Conservation (phyloP, 2,797 vertebrate species). For the Benthosema pterotum region DNA sequence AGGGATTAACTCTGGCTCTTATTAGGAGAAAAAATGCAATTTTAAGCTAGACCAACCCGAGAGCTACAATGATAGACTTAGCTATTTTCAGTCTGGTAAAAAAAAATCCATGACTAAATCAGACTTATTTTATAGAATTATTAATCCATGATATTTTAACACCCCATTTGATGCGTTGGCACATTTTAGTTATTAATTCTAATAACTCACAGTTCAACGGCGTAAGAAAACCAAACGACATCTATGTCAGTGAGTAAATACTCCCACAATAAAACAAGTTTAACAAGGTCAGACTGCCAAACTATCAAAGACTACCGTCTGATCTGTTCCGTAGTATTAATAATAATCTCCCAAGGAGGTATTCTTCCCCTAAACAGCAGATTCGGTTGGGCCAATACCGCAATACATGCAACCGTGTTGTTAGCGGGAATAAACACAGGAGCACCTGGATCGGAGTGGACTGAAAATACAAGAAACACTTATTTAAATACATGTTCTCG, state of each 20-base stretch:
- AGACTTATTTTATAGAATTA: constrained; percentile 25
- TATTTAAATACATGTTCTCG: too few species aligned
- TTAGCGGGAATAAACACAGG: too few species aligned
- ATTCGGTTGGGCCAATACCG: too few species aligned
- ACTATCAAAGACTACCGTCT: too few species aligned
- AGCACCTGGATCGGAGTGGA: too few species aligned
- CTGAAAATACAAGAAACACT: too few species aligned
- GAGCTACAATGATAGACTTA: constrained; percentile 27
- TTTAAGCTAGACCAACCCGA: constrained; percentile 53
- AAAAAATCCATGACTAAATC: constrained; percentile 23
- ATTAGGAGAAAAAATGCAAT: constrained; percentile 35
- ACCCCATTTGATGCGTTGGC: background rate
- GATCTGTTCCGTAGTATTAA: too few species aligned
- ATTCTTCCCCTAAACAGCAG: too few species aligned
- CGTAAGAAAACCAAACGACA: background rate
- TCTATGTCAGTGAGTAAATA: background rate
- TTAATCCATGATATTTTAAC: background rate
- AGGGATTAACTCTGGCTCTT: constrained; percentile 32
- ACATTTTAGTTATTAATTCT: constrained; percentile 3
- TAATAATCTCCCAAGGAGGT: too few species aligned
- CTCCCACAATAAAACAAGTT: background rate
- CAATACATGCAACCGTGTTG: too few species aligned
- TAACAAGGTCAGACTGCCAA: background rate
- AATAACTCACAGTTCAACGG: constrained; percentile 4
- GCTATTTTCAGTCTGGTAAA: constrained; percentile 12